A percentile compares a stretch with the other conserved stretches of the same genome.
Evolutionary conservation across 2,888 invertebrate species (phyloP).

Genomic region (Apeira syringaria): DNA sequence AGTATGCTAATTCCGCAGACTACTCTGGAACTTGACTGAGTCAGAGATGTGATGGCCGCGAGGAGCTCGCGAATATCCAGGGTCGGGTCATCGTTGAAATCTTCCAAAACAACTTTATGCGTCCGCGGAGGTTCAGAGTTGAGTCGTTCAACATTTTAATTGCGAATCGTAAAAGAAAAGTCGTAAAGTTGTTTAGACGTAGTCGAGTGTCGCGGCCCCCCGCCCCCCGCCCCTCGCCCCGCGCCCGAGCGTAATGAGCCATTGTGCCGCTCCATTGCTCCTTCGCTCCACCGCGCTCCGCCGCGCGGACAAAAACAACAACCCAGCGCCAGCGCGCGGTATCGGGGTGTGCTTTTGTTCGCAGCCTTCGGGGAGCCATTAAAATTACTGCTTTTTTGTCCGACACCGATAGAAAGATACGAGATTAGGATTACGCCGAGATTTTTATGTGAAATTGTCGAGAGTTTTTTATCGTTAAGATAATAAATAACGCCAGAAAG

Average conservation of each 20-base stretch:
- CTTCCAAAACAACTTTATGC: conserved; percentile 42
- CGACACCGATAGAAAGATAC: conserved; percentile 39
- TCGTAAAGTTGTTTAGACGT: conserved; percentile 46
- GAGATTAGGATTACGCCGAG: conserved; percentile 40
- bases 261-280: background rate
- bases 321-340: conserved; percentile 37
- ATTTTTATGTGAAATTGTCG: conserved; percentile 34
- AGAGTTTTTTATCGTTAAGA: conserved; percentile 18
- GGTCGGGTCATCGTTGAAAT: conserved; percentile 28
- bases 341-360: conserved; percentile 54
- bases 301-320: conserved; percentile 53
- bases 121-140: conserved; percentile 31
- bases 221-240: conserved; percentile 6
- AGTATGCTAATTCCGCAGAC: conserved; percentile 23
- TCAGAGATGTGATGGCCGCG: conserved; percentile 6
- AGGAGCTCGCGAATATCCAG: background rate
- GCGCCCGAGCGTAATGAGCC: background rate
- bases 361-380: conserved; percentile 52
- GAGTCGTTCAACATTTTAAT: conserved; percentile 51
- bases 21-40: conserved; percentile 18
- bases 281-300: conserved; percentile 13
- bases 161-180: conserved; percentile 50
- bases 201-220: conserved; percentile 30
- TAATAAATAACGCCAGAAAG: background rate
- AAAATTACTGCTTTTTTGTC: conserved; percentile 51